phyloP scores from a whole-genome alignment of 2,888 invertebrate genomes.

The Cataglyphis altisquamis region DNA sequence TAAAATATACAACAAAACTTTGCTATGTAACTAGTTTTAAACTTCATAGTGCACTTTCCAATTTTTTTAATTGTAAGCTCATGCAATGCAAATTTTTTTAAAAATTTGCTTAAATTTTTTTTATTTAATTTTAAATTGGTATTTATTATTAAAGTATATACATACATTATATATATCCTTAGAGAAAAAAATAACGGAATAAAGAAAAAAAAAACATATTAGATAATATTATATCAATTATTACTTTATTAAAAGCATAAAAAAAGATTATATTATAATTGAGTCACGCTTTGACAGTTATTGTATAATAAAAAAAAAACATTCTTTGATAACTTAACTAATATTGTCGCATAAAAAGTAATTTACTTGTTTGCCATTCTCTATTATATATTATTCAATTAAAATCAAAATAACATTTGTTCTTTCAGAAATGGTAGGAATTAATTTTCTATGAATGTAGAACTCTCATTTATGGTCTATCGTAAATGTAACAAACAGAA shows the following conservation, averaged over 20 bases:
- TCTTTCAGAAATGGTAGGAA: neutral
- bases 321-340: neutral
- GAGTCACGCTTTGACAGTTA: neutral
- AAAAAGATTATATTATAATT: neutral
- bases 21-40: neutral
- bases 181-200: neutral
- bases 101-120: neutral
- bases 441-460: neutral
- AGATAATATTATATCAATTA: neutral
- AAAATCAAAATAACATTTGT: neutral
- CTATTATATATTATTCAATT: neutral
- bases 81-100: neutral
- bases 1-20: constrained; percentile 16
- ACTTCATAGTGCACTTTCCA: neutral
- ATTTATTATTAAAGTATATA: neutral
- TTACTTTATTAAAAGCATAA: neutral
- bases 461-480: neutral
- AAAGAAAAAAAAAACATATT: neutral
- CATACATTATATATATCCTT: neutral
- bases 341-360: too few relatives aligned
- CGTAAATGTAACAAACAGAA: neutral
- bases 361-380: neutral
- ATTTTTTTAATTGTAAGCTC: neutral
- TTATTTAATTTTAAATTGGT: neutral
- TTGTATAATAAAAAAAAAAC: neutral